Evolutionary conservation across 2,888 invertebrate genomes (phyloP).

Genomic region (Erannis defoliaria): DNA sequence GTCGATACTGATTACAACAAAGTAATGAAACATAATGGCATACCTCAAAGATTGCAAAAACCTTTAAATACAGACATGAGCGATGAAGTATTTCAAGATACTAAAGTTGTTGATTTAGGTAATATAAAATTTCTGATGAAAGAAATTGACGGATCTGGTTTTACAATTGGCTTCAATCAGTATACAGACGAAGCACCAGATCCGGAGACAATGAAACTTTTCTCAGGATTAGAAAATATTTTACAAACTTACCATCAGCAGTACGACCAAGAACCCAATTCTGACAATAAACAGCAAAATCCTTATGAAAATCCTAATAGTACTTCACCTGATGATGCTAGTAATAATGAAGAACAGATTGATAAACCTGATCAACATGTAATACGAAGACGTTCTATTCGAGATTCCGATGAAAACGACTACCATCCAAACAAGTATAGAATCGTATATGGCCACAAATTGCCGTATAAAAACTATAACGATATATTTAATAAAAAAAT

Average conservation of each 20-base stretch:
- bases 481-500: constrained; percentile 54
- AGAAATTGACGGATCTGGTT: constrained; percentile 73
- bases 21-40: constrained; percentile 56
- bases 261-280: constrained; percentile 49
- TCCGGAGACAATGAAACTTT: constrained; percentile 67
- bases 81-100: constrained; percentile 46
- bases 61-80: constrained; percentile 62
- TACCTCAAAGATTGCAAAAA: constrained; percentile 70
- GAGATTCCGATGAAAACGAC: constrained; percentile 48
- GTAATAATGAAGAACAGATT: constrained; percentile 26
- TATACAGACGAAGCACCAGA: constrained; percentile 74
- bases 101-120: constrained; percentile 56
- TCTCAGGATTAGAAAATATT: constrained; percentile 70
- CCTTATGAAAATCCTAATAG: constrained; percentile 35
- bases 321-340: background rate
- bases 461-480: constrained; percentile 58
- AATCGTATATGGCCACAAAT: constrained; percentile 53
- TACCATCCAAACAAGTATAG: constrained; percentile 64
- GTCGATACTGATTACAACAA: constrained; percentile 64
- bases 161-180: constrained; percentile 75
- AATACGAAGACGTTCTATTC: constrained; percentile 53
- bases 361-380: constrained; percentile 47
- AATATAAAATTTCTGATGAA: constrained; percentile 69
- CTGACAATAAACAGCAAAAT: background rate
- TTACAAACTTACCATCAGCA: constrained; percentile 67